phyloP scores from a whole-genome alignment of 1,140 invertebrate species.

The Drosophila micromelanica region DNA sequence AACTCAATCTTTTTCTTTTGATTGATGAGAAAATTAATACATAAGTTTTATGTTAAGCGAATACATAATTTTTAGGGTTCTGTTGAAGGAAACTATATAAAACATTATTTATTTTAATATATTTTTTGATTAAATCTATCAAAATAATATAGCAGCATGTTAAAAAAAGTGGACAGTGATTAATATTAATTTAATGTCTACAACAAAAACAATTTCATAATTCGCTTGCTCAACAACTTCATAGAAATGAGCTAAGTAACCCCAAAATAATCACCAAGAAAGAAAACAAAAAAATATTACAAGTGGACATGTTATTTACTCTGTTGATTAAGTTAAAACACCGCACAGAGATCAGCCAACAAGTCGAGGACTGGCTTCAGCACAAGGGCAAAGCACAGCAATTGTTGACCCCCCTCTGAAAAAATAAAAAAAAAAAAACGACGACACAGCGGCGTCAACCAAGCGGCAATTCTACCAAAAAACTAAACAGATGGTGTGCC shows the following conservation, averaged over 20 bases:
- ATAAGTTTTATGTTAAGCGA: no score
- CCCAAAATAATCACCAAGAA: constrained; percentile 2
- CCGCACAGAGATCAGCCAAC: constrained; percentile 66
- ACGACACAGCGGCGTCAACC: constrained; percentile 11
- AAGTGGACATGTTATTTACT: constrained; percentile 73
- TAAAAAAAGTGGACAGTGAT: not conserved
- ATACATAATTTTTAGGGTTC: no score
- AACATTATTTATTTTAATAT: no score
- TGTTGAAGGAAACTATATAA: no score
- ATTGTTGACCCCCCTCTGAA: not conserved
- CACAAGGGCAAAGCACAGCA: constrained; percentile 59
- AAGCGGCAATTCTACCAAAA: constrained; percentile 44
- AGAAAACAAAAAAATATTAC: constrained; percentile 46
- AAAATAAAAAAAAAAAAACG: constrained; percentile 7
- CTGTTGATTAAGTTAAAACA: constrained; percentile 82
- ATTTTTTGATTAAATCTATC: no score
- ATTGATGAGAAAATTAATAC: no score
- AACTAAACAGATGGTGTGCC: constrained; percentile 27
- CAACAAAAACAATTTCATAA: constrained; percentile 21
- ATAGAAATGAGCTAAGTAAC: constrained; percentile 3
- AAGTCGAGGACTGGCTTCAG: constrained; percentile 26
- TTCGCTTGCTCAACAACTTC: constrained; percentile 1
- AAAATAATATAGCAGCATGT: not conserved
- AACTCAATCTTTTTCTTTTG: no score
- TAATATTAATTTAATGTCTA: not conserved